Base-by-base conservation (phyloP, 2,113 vertebrate species). In the Smithornis capensis region DNA sequence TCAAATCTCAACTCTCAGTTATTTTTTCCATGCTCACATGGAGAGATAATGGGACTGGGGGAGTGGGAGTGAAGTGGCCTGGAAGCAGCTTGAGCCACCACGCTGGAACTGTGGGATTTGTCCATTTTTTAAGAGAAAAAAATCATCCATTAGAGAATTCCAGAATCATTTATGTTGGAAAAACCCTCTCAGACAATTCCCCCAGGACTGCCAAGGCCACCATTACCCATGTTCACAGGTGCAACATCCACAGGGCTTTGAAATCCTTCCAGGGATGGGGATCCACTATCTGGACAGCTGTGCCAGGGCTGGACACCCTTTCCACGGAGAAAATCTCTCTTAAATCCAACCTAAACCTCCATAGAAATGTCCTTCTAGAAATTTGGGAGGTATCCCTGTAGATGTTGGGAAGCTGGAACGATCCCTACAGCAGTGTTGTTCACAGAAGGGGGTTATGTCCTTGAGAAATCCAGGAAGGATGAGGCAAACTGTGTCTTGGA, bases 31-130 rank as follows among this genome's bases (percentile, higher is more conserved):
- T 86, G 64, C 75, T 81, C 29, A 7, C 45, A 27, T 17, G 25
- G 19, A 22, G 12, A 12, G 4, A 15, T 17, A 6, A 5, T 52
- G 0, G 0, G 25, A 19, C 52, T 3, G 47, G 89, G 22, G 47
- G 35, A 55, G 56, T 1, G 2, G 52, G 31, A 44, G 76, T 27
- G 7, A 19, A 14, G 37, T 47, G 62, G 45, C 17, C 60, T 55
- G 53, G 52, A 47, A n/a, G 23, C 38, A 29, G 24, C 52, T 21
- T 38, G 49, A 53, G 45, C 50, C 17, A 6, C 52, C 40, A 31
- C 17, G 9, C 50, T 57, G 47, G 24, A 49, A 35, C 40, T 11
- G 1, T 0, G 2, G 44, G 8, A 2, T 40, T 45, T 69, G 22
- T 18, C 38, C 42, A 4, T 22, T n/a, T 23, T 33, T 44, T 21